Evolutionary conservation across 2,797 vertebrate genomes (phyloP).

Genomic region (Tenualosa thibaudeaui): DNA sequence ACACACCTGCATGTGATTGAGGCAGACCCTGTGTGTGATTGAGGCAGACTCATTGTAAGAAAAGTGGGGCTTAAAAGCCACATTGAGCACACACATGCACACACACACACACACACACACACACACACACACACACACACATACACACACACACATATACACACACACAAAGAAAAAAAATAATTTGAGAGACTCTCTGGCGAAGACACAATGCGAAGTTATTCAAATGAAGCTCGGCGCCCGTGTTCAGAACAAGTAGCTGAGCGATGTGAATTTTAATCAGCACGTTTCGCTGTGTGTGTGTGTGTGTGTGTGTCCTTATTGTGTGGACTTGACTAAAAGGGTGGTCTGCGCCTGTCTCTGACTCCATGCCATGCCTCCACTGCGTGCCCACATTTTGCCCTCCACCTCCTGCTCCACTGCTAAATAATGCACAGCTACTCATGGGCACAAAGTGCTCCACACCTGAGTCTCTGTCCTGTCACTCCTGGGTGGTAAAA

Average conservation of each 20-base stretch:
- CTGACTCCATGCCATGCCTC: not conserved
- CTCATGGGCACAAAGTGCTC: not conserved
- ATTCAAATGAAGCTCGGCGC: slow-evolving; percentile 41
- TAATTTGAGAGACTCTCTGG: slow-evolving; percentile 25
- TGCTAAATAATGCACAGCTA: not conserved
- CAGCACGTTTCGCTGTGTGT: slow-evolving; percentile 14
- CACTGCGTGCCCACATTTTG: not conserved
- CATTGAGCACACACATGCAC: slow-evolving; percentile 25
- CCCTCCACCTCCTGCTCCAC: not conserved
- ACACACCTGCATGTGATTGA: slow-evolving; percentile 11
- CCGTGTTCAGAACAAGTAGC: slow-evolving; percentile 42
- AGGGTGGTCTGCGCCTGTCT: not conserved
- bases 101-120: no score
- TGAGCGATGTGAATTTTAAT: slow-evolving; percentile 44
- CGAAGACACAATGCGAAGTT: slow-evolving; percentile 28
- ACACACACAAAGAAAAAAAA: not conserved
- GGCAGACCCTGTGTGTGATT: slow-evolving; percentile 5
- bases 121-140: no score
- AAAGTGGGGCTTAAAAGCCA: slow-evolving; percentile 31
- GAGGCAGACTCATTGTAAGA: slow-evolving; percentile 34
- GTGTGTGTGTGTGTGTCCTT: not conserved
- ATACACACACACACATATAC: no score
- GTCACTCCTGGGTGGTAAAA: slow-evolving; percentile 6
- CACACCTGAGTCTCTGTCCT: not conserved
- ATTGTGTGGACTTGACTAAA: not conserved